A percentile compares a stretch with the other conserved stretches of the same genome.
Evolutionary conservation across 2,113 vertebrate genomes (phyloP).

Genomic region (Polypterus senegalus): DNA sequence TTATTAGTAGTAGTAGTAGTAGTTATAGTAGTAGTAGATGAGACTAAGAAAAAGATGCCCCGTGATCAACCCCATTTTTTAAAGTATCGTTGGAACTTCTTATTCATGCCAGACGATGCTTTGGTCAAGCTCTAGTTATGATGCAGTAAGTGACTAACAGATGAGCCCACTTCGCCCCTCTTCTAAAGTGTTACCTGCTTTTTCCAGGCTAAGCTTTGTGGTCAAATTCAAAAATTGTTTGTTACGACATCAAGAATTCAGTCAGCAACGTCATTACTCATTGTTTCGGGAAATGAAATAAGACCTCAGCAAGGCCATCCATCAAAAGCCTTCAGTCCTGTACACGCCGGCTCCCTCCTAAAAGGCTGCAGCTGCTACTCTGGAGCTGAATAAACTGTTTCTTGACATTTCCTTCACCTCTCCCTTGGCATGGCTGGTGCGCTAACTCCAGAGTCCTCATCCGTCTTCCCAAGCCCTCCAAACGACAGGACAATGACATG

Average conservation of each 20-base stretch:
- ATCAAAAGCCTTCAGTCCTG: constrained; percentile 23
- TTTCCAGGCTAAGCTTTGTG: neutral
- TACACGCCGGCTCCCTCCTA: constrained; percentile 10
- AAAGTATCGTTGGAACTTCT: no score
- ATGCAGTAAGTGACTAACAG: no score
- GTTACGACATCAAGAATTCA: neutral
- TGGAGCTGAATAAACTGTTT: constrained; percentile 13
- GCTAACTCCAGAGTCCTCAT: constrained; percentile 21
- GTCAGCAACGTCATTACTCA: constrained; percentile 13
- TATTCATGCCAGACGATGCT: no score
- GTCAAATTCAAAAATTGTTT: neutral
- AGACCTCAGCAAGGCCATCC: constrained; percentile 6
- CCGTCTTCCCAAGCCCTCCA: constrained; percentile 17
- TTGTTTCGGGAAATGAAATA: constrained; percentile 23
- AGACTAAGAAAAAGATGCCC: no score
- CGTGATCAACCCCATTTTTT: no score
- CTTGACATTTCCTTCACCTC: constrained; percentile 23
- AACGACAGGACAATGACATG: constrained; percentile 14
- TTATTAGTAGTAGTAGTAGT: no score
- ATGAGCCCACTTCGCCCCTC: no score
- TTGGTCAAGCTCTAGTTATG: no score
- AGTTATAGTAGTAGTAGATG: no score
- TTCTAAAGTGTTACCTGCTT: neutral
- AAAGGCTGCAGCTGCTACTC: constrained; percentile 14
- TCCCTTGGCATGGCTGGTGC: constrained; percentile 13